Base-by-base conservation (phyloP, 2,797 vertebrate genomes). In the Heteromormyrus szaboi region DNA sequence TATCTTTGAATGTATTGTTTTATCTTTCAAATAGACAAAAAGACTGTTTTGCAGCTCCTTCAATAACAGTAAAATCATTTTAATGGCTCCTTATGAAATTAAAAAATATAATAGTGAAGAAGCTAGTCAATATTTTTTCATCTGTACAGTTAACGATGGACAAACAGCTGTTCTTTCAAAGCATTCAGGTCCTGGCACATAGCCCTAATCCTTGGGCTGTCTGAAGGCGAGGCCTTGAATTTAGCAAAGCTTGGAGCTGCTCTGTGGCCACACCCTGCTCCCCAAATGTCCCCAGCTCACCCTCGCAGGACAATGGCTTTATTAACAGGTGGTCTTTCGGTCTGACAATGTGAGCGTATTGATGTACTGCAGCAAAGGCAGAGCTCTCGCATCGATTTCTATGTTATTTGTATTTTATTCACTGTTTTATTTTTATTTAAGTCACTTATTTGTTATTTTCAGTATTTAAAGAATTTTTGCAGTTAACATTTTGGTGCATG, bases 71-170 rank as follows among this genome's bases (percentile, higher is more conserved):
- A 89, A 87, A 87, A 81, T 87, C 7, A 81, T 87, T 76, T 89
- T 65, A 81, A 53, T 87, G 48, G 44, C 29, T 83, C 19, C 37
- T 62, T 83, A 83, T 81, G 76, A 53, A 81, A 89, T 79, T 81
- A 88, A 83, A 89, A 84, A 84, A 89, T 83, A 44, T 19, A 54
- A 88, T 62, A 88, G 37, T 53, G 29, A 86, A 53, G 86, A 37
- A 53, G 76, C 76, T 62, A 46, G 89, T 87, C 89, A 85, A 88
- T 68, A 88, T 59, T 56, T 22, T 88, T 89, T 85, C 68, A 83
- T 85, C 86, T 89, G 48, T 37, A 25, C 22, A 7, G 89, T 19
- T 88, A 85, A 83, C 51, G 56, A 88, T 46, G 56, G 51, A 68
- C 44, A 79, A 83, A 88, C 83, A 79, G 56, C 76, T 41, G 41